A percentile compares a stretch with the other conserved stretches of the same genome.
Conservation (phyloP, 37 sponge, comb jelly and placozoan genomes). For the Eunapius fragilis region DNA sequence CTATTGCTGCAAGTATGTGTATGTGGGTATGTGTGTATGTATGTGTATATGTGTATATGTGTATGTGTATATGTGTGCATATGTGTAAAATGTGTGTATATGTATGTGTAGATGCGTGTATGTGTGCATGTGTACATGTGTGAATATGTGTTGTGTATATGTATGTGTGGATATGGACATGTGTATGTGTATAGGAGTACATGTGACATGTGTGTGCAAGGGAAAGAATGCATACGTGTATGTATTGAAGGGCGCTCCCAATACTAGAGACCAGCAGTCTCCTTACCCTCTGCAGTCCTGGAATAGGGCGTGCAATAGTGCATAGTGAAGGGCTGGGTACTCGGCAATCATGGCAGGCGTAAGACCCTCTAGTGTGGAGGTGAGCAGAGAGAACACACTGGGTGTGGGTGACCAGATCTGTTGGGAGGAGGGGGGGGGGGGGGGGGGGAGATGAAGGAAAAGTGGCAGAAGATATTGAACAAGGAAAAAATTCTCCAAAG, state of each 20-base stretch:
- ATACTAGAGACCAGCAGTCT: not conserved
- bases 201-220: no score
- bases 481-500: not conserved
- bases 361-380: constrained; percentile 31
- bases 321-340: constrained; percentile 79
- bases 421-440: not conserved
- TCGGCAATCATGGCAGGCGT: constrained; percentile 52
- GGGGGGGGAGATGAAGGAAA: constrained; percentile 3
- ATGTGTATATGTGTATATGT: not conserved
- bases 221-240: no score
- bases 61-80: not conserved
- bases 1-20: constrained; percentile 38
- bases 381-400: constrained; percentile 66
- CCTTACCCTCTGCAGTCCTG: constrained; percentile 79
- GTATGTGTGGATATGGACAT: no score
- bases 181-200: no score
- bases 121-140: no score
- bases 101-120: no score
- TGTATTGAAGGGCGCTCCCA: not conserved
- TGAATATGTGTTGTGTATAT: no score
- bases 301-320: constrained; percentile 71
- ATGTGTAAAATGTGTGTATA: not conserved
- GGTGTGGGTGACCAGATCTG: constrained; percentile 84
- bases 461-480: constrained; percentile 15
- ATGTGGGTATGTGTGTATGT: not conserved